Evolutionary conservation across 2,113 vertebrate genomes (phyloP).

Genomic region (Rhizomys pruinosus): DNA sequence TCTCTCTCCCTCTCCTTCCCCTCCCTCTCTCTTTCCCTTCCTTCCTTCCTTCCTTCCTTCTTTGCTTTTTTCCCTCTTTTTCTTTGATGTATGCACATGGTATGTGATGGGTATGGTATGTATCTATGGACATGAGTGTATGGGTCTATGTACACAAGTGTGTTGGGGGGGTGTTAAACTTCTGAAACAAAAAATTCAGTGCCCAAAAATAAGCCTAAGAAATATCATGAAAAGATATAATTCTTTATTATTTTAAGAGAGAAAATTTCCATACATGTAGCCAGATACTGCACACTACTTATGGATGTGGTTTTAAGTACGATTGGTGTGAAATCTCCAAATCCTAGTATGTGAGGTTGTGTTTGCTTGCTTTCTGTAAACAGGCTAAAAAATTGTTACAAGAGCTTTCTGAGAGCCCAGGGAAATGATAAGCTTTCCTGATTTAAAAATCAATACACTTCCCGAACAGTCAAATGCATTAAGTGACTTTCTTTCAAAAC

Average conservation of each 20-base stretch:
- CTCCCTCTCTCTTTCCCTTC: too few relatives aligned
- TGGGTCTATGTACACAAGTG: background rate
- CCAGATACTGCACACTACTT: background rate
- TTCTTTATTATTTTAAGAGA: background rate
- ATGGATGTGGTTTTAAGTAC: background rate
- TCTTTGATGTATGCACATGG: too few relatives aligned
- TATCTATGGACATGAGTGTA: background rate
- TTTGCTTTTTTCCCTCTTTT: too few relatives aligned
- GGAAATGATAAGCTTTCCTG: constrained; percentile 54
- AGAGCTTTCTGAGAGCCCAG: constrained; percentile 19
- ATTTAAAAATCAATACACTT: constrained; percentile 70
- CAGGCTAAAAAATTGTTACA: constrained; percentile 42
- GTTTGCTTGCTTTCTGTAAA: background rate
- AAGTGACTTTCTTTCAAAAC: constrained; percentile 70
- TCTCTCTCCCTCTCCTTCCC: too few relatives aligned
- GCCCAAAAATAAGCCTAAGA: constrained; percentile 13
- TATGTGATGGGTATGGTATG: background rate
- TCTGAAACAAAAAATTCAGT: constrained; percentile 70
- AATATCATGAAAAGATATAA: background rate
- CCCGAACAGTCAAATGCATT: constrained; percentile 13
- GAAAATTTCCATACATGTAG: background rate
- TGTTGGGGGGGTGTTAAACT: background rate
- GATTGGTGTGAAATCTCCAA: background rate
- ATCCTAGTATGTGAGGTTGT: constrained; percentile 28
- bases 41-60: too few relatives aligned